These are phyloP conservation scores for Tokudaia tokunoshimensis DNA, from an alignment of 2,797 vertebrate species.

Conservation along the genomic window DNA sequence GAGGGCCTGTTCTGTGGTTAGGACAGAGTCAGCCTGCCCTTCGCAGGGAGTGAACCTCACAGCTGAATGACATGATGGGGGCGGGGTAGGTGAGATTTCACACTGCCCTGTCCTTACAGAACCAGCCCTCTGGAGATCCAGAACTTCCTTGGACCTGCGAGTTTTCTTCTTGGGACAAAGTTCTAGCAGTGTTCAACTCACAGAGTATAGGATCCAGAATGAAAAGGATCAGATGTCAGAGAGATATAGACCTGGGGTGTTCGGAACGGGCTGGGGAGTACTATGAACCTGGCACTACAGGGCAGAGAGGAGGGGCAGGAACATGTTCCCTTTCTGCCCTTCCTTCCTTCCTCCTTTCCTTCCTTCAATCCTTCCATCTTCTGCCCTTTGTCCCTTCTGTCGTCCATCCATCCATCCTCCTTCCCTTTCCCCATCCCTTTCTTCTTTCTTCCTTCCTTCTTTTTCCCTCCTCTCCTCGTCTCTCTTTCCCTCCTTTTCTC, in stretches of 20 bases:
- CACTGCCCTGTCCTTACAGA: background rate
- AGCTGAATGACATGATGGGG: constrained; percentile 12
- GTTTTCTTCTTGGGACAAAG: constrained; percentile 56
- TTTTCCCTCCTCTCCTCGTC: background rate
- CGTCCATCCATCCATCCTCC: background rate
- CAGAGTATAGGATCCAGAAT: background rate
- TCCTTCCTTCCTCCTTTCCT: fast-evolving
- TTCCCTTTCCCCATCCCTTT: background rate
- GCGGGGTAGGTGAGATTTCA: constrained; percentile 37
- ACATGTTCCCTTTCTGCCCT: no score
- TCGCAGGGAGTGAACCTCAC: background rate
- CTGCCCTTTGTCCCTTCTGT: background rate
- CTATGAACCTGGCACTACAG: background rate
- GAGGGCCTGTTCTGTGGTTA: constrained; percentile 30
- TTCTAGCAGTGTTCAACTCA: constrained; percentile 33
- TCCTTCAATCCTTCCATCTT: fast-evolving
- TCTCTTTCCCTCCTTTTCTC: no score
- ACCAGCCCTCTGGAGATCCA: constrained; percentile 62
- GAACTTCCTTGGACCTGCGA: constrained; percentile 1
- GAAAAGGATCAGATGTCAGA: background rate
- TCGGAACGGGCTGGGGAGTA: background rate
- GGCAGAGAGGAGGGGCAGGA: background rate
- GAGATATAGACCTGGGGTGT: background rate
- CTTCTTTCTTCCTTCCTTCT: background rate
- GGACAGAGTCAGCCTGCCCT: background rate